Conservation (phyloP, 2,888 invertebrate genomes). For the Drosophila nigritarsus region DNA sequence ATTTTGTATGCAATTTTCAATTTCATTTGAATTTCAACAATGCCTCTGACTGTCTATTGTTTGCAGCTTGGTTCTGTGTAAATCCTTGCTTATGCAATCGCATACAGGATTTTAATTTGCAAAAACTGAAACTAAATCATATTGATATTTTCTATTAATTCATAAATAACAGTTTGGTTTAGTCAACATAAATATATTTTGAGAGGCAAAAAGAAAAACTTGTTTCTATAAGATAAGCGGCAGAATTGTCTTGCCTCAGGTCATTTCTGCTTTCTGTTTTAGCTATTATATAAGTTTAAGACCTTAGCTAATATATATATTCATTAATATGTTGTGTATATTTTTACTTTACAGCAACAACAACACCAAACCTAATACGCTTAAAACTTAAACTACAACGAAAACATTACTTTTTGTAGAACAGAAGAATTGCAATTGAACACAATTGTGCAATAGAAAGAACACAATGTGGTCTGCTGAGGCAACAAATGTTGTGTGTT, state of each 20-base stretch:
- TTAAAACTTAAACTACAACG: constrained; percentile 14
- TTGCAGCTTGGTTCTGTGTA: neutral
- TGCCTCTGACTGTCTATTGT: neutral
- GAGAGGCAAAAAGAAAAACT: neutral
- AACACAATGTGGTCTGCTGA: constrained; percentile 37
- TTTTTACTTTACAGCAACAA: constrained; percentile 29
- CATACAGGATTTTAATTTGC: neutral
- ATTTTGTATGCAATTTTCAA: constrained; percentile 1
- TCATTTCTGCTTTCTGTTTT: neutral
- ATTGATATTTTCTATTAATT: neutral
- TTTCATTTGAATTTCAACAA: constrained; percentile 1
- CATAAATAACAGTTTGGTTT: neutral
- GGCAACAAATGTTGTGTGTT: constrained; percentile 7
- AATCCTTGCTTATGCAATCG: neutral
- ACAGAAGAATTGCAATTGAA: neutral
- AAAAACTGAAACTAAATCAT: neutral
- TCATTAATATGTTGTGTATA: constrained; percentile 16
- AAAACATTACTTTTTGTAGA: constrained; percentile 3
- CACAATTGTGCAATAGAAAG: neutral
- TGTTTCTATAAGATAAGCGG: neutral
- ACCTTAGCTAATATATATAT: neutral
- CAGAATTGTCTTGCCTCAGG: neutral
- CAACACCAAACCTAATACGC: constrained; percentile 42
- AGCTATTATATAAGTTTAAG: constrained; percentile 1
- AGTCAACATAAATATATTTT: neutral